A percentile compares a stretch with the other conserved stretches of the same genome.
phyloP scores from a whole-genome alignment of 2,797 vertebrate species.

The Neosilurus mollespiculum region DNA sequence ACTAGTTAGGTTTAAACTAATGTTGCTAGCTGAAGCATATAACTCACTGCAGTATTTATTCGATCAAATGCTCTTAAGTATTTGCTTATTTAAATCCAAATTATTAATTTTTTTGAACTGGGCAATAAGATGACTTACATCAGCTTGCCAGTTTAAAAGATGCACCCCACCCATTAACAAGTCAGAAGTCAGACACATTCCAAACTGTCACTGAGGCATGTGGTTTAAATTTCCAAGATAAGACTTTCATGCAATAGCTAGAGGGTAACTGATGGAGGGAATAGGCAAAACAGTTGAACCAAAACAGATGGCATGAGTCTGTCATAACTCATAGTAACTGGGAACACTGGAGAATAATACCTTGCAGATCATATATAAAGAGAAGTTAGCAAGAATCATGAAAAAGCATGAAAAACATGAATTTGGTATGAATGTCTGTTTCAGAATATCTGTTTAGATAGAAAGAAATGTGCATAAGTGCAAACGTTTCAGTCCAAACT shows the following conservation, averaged over 20 bases:
- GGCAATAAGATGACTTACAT: not conserved
- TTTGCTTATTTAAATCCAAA: too few species aligned
- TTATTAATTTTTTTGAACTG: too few species aligned
- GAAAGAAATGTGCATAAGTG: too few species aligned
- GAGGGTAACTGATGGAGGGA: not conserved
- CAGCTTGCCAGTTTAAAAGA: not conserved
- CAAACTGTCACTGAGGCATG: not conserved
- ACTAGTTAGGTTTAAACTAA: too few species aligned
- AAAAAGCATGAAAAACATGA: too few species aligned
- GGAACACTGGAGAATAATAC: not conserved
- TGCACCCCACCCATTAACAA: not conserved
- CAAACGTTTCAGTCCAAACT: too few species aligned
- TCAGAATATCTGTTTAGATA: too few species aligned
- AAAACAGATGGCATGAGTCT: not conserved
- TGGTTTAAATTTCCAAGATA: not conserved
- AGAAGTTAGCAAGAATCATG: not conserved
- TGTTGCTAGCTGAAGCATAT: too few species aligned
- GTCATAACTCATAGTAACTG: not conserved
- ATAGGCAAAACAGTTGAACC: not conserved
- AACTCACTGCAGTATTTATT: too few species aligned
- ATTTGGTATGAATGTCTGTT: not conserved
- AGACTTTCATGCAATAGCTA: not conserved
- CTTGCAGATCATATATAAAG: not conserved
- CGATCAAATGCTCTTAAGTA: too few species aligned
- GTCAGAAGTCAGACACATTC: not conserved